Evolutionary conservation across 2,113 vertebrate species (phyloP), one percentile per base, ranked within the genome.

Genomic region (Progne subis): DNA sequence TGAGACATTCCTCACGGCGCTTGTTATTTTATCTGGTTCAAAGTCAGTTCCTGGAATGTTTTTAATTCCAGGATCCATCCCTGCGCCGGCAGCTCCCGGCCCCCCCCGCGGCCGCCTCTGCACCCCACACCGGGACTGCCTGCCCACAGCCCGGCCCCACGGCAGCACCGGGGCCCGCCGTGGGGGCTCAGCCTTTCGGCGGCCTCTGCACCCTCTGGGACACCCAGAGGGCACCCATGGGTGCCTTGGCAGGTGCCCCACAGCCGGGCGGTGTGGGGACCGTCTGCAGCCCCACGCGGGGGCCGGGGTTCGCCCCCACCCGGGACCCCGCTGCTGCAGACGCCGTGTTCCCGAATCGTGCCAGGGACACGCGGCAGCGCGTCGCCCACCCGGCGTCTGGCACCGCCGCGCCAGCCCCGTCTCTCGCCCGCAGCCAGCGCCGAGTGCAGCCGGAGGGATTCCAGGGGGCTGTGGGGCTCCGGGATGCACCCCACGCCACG

Each of bases 31-130:
- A 94, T 95, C 94, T 94, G 95, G 80, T 96, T 95, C 94, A 78
- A 89, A 94, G 92, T 90, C 94, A 93, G 95, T 95, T 93, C 95
- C 94, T 96, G 95, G 94, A 96, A 96, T 96, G 95, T 95, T 96
- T 96, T 93, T 95, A 92, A 94, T 95, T 96, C 95, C 94, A 94
- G 88, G 92, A 91, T 91, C 95, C 74, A 46, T 83, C 95, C 87
- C 90, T 56, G 92, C 4, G 28, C 92, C 63, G 57, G 81, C 95
- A 95, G 91, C 88, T 76, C 95, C 92, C 57, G n/a, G 55, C 37
- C 86, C 9, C 56, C 41, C 24, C 55, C 56, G 12, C 13, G 12
- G 11, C 83, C 31, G 29, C 80, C 83, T 67, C 87, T 57, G 18
- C 56, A 8, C 79, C 86, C 89, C 91, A 29, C 50, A 7, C 37